Percentiles rank a stretch among this genome's conserved stretches.
Evolutionary conservation across 2,888 invertebrate species (phyloP).

Genomic region (Gastrophysa polygoni): DNA sequence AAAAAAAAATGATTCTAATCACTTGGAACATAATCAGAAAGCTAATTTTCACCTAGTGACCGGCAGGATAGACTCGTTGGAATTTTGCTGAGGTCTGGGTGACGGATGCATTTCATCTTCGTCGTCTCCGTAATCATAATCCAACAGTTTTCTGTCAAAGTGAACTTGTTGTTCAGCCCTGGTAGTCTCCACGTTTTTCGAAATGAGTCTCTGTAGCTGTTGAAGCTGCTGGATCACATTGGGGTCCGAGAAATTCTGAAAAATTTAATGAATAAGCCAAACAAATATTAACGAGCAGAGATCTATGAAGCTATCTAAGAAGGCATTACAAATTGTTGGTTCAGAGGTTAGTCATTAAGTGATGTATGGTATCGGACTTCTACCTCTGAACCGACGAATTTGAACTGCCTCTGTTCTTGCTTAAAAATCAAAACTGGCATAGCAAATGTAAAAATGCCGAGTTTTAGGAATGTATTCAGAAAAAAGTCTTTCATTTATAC

Average conservation of each 20-base stretch:
- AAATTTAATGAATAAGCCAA: too few relatives aligned
- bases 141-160: slow-evolving; percentile 83
- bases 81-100: slow-evolving; percentile 55
- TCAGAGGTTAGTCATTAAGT: too few relatives aligned
- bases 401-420: too few relatives aligned
- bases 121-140: slow-evolving; percentile 92
- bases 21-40: background rate
- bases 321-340: too few relatives aligned
- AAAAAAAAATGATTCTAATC: slow-evolving; percentile 4
- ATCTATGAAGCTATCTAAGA: too few relatives aligned
- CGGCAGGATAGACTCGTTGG: slow-evolving; percentile 43
- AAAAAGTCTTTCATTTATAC: too few relatives aligned
- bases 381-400: too few relatives aligned
- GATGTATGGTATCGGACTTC: too few relatives aligned
- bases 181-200: slow-evolving; percentile 51
- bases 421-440: too few relatives aligned
- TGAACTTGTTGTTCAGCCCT: slow-evolving; percentile 64
- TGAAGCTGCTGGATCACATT: slow-evolving; percentile 64
- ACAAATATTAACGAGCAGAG: too few relatives aligned
- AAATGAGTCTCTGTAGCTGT: slow-evolving; percentile 67
- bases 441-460: too few relatives aligned
- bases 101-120: slow-evolving; percentile 74
- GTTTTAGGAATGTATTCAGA: too few relatives aligned
- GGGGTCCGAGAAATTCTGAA: slow-evolving; percentile 51
- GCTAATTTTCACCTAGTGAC: slow-evolving; percentile 37